A percentile compares a stretch with the other conserved stretches of the same genome.
These are phyloP conservation scores for Danaus plexippus DNA, from an alignment of 1,140 invertebrate species.

Conservation along the genomic window DNA sequence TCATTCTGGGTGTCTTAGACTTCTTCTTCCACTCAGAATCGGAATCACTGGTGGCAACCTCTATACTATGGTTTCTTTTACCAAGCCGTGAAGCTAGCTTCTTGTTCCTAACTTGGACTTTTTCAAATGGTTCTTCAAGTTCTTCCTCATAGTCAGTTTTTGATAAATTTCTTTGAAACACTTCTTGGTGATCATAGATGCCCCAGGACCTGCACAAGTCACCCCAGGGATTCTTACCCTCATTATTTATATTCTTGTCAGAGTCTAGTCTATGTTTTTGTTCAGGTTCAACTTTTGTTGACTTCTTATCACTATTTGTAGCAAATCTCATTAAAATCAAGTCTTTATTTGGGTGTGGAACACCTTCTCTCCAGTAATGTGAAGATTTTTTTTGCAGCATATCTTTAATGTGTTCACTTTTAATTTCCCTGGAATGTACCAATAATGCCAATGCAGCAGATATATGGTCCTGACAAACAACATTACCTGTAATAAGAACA, in stretches of 20 bases:
- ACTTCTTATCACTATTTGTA: constrained; percentile 66
- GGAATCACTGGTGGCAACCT: constrained; percentile 53
- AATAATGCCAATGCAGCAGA: constrained; percentile 80
- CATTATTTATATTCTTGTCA: constrained; percentile 46
- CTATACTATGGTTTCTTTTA: constrained; percentile 46
- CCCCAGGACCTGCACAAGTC: constrained; percentile 79
- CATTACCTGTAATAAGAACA: constrained; percentile 75
- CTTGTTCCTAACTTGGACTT: constrained; percentile 48
- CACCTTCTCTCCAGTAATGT: constrained; percentile 82
- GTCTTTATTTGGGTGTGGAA: constrained; percentile 77
- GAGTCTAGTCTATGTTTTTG: constrained; percentile 73
- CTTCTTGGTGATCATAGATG: constrained; percentile 74
- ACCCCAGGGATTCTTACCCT: constrained; percentile 80
- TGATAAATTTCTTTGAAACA: constrained; percentile 57
- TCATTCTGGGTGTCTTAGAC: constrained; percentile 80
- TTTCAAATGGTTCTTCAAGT: constrained; percentile 24
- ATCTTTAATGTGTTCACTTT: constrained; percentile 53
- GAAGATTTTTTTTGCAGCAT: constrained; percentile 46
- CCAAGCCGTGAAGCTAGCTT: constrained; percentile 57
- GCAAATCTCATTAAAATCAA: constrained; percentile 83
- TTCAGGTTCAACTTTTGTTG: constrained; percentile 70
- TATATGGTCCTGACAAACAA: constrained; percentile 81
- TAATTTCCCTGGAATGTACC: constrained; percentile 63
- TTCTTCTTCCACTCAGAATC: constrained; percentile 73
- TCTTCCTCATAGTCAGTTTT: constrained; percentile 35